Conservation (phyloP, 2,888 invertebrate species). For the Xestia sexstrigata region DNA sequence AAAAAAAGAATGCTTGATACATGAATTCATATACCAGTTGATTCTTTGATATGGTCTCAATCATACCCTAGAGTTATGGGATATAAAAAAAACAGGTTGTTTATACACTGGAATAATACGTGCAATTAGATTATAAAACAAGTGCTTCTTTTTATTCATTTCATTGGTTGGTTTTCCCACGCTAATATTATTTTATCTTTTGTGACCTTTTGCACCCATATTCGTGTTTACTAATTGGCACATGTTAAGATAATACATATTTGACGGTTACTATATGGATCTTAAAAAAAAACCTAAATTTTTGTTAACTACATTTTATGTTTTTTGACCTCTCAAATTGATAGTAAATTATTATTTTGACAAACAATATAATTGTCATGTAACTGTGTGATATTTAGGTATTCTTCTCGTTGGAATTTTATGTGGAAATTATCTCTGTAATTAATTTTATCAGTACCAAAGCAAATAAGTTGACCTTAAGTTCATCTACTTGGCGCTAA, state of each 20-base stretch:
- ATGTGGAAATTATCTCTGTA: neutral
- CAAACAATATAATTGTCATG: conserved; percentile 4
- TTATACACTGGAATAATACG: no score
- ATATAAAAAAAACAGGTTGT: no score
- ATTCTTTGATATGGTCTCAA: no score
- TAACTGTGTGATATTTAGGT: conserved; percentile 11
- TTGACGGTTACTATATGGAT: neutral
- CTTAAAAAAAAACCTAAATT: neutral
- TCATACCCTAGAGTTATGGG: no score
- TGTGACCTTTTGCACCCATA: neutral
- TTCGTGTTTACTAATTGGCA: conserved; percentile 27
- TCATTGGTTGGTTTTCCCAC: conserved; percentile 28
- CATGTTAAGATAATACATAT: neutral
- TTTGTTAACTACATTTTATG: neutral
- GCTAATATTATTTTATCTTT: conserved; percentile 10
- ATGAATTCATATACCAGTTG: no score
- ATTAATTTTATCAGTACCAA: conserved; percentile 1
- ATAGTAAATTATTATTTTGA: neutral
- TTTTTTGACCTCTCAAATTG: neutral
- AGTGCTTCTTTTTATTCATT: neutral
- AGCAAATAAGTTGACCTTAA: neutral
- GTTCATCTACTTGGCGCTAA: neutral
- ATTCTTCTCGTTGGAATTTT: neutral
- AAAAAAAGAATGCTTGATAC: no score
- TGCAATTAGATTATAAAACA: no score